phyloP scores from a whole-genome alignment of 2,888 invertebrate species.

The Megamerina dolium region DNA sequence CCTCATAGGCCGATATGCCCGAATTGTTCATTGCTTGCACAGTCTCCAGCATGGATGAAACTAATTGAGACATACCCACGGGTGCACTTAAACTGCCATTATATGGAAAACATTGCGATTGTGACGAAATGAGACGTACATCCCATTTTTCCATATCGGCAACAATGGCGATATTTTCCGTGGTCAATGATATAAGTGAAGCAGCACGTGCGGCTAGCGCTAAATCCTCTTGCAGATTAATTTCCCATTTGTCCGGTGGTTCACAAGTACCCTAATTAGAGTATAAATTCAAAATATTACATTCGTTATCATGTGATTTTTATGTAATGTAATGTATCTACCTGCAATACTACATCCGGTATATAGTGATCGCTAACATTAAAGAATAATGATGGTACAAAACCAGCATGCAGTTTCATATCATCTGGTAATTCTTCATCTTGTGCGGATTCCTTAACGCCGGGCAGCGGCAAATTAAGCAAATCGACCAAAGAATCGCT shows the following conservation, averaged over 20 bases:
- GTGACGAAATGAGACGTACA: conserved; percentile 52
- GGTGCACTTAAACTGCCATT: conserved; percentile 50
- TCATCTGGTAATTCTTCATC: conserved; percentile 38
- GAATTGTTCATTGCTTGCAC: conserved; percentile 70
- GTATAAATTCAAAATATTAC: not conserved
- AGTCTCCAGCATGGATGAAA: conserved; percentile 78
- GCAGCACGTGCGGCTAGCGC: conserved; percentile 51
- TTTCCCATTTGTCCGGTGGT: conserved; percentile 57
- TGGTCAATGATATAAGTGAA: conserved; percentile 62
- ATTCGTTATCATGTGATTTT: not conserved
- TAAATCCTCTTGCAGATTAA: conserved; percentile 52
- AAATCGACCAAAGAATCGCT: conserved; percentile 39
- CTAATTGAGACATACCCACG: conserved; percentile 73
- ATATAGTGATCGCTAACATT: conserved; percentile 62
- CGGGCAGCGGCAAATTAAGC: conserved; percentile 50
- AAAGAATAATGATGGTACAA: conserved; percentile 58
- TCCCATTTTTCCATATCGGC: conserved; percentile 76
- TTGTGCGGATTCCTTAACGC: conserved; percentile 38
- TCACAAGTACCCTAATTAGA: conserved; percentile 54
- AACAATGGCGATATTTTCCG: conserved; percentile 76
- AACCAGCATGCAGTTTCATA: conserved; percentile 49
- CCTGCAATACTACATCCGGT: conserved; percentile 72
- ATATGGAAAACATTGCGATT: conserved; percentile 51
- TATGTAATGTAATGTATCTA: conserved; percentile 30
- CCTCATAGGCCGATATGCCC: conserved; percentile 71